Conservation (phyloP, 2,113 vertebrate species). For the Brachypodius melanocephalos region DNA sequence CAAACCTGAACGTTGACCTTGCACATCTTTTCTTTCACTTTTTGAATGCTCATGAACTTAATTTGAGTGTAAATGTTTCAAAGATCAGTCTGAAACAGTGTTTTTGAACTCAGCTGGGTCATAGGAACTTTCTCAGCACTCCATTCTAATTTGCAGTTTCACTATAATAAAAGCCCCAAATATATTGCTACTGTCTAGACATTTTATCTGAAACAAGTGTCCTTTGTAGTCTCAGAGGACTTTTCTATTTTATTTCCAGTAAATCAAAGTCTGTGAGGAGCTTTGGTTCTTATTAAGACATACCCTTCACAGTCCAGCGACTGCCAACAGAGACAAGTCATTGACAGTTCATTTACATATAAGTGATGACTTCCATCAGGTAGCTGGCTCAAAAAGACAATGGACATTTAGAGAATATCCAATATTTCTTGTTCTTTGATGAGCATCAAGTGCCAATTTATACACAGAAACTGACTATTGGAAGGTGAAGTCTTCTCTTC, state of each 20-base stretch:
- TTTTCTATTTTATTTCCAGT: conserved; percentile 93
- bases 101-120: conserved; percentile 77
- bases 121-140: conserved; percentile 76
- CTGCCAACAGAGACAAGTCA: conserved; percentile 80
- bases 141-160: conserved; percentile 84
- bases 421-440: conserved; percentile 81
- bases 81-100: conserved; percentile 65
- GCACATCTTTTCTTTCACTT: conserved; percentile 22
- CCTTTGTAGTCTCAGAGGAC: conserved; percentile 86
- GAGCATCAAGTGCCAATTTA: conserved; percentile 76
- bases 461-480: conserved; percentile 62
- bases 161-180: conserved; percentile 83
- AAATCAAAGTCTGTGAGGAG: conserved; percentile 90
- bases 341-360: conserved; percentile 90
- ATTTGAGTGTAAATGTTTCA: conserved; percentile 59
- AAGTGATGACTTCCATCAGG: conserved; percentile 95
- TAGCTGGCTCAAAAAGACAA: conserved; percentile 83
- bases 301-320: conserved; percentile 91
- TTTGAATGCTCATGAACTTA: conserved; percentile 64
- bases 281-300: conserved; percentile 85
- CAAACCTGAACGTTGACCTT: conserved; percentile 44
- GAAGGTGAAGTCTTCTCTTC: conserved; percentile 66
- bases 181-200: conserved; percentile 87
- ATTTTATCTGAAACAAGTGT: conserved; percentile 88
- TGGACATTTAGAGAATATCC: conserved; percentile 81